Base-by-base conservation (phyloP, 2,888 invertebrate species). In the Idaea dimidiata region DNA sequence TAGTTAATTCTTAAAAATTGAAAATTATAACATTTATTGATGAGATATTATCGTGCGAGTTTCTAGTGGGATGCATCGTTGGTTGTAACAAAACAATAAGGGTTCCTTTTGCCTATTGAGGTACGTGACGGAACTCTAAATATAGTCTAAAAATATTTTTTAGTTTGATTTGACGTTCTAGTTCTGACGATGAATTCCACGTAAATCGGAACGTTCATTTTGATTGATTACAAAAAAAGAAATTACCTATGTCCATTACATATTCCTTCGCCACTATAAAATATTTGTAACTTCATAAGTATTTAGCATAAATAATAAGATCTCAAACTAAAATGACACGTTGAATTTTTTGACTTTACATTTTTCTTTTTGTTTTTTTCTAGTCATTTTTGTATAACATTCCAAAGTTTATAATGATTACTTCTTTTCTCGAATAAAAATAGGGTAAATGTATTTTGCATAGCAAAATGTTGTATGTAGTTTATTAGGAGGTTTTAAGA, bases 381-480 rank as follows among this genome's bases (percentile, higher is more conserved):
- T 91, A 91, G 91, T 91, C 91, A 91, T 86, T 85, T 75, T 87
- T 85, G 73, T 86, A 77, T 87, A 82, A 88, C 91, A 91, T 91
- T 92, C 91, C 91, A 89, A 88, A 86, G 87, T 83, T 76, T 86
- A 79, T 87, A 82, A 24, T 78, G 81, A 81, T 83, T 79, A 83
- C 86, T 84, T 75, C 74, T 71, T 82, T 83, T 84, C 82, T 81
- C 74, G 75, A 81, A 79, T 83, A 79, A 80, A 77, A 80, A 77
- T 87, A 88, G 87, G 83, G 76, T 88, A 87, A 43, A 86, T 82
- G 84, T 88, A 88, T 89, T 91, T 91, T 91, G 91, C 91, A 91
- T 88, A 91, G 91, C 91, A 91, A 91, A 91, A 89, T 87, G 79
- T 77, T 85, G 83, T 91, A 61, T 72, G 86, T 90, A 87, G 85